phyloP scores from a whole-genome alignment of 2,888 invertebrate species.

The Melieria picta region DNA sequence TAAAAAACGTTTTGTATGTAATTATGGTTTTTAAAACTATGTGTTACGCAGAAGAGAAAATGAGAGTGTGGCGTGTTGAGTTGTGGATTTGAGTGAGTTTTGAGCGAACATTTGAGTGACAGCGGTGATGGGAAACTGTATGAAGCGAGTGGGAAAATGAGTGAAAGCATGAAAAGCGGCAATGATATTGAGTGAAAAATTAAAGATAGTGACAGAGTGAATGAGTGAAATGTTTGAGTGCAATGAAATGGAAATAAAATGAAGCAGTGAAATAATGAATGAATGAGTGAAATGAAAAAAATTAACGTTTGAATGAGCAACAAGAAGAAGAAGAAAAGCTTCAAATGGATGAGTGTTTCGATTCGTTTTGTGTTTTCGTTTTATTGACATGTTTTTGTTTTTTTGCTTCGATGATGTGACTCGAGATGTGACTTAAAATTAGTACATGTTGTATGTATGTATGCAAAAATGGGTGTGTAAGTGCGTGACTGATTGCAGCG shows the following conservation, averaged over 20 bases:
- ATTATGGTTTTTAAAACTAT: no score
- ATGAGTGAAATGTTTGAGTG: background rate
- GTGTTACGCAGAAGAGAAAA: background rate
- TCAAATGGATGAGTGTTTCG: no score
- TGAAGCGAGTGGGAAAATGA: conserved; percentile 23
- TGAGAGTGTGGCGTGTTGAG: background rate
- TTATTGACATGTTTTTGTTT: background rate
- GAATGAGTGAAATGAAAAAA: background rate
- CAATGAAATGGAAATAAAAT: background rate
- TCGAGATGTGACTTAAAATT: conserved; percentile 1
- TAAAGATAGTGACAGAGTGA: background rate
- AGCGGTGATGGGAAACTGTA: background rate
- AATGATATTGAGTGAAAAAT: background rate
- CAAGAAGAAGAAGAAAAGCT: no score
- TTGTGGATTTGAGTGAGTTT: background rate
- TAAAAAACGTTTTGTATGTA: no score
- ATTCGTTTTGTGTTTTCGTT: no score
- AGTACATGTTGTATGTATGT: conserved; percentile 19
- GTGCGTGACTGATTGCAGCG: conserved; percentile 28
- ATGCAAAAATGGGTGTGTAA: conserved; percentile 19
- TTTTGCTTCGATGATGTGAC: background rate
- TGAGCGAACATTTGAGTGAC: conserved; percentile 3
- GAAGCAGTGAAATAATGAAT: no score
- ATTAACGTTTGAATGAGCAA: background rate
- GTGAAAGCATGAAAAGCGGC: background rate